Evolutionary conservation across 2,797 vertebrate species (phyloP).

Genomic region (Gorsachius magnificus): DNA sequence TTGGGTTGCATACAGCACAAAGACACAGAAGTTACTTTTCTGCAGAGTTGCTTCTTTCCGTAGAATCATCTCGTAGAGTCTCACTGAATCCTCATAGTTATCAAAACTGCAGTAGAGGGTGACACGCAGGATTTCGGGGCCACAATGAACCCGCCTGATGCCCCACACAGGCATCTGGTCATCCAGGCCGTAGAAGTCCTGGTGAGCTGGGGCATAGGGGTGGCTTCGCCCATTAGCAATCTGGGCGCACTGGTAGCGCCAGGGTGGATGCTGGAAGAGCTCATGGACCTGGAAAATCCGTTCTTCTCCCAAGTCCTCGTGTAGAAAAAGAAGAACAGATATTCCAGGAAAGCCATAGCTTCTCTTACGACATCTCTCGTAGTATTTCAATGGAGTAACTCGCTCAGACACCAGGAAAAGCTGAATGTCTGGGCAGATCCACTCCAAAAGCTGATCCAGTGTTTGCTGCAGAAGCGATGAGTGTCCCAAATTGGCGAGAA

Average conservation of each 20-base stretch:
- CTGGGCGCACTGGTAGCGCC: constrained; percentile 84
- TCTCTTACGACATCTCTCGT: constrained; percentile 47
- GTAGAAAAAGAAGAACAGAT: constrained; percentile 90
- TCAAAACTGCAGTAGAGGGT: constrained; percentile 88
- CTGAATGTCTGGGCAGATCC: constrained; percentile 82
- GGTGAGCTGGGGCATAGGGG: constrained; percentile 73
- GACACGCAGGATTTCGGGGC: constrained; percentile 86
- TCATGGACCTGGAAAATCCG: constrained; percentile 85
- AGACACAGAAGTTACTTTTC: constrained; percentile 83
- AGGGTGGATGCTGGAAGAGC: constrained; percentile 87
- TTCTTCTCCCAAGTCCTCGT: constrained; percentile 85
- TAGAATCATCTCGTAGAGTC: constrained; percentile 90
- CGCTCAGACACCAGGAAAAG: constrained; percentile 92
- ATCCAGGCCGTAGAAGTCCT: constrained; percentile 90
- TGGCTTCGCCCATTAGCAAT: constrained; percentile 29
- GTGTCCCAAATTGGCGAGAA: constrained; percentile 85
- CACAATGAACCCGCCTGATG: constrained; percentile 82
- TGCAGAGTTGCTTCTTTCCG: constrained; percentile 81
- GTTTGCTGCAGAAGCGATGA: constrained; percentile 86
- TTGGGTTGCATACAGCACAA: constrained; percentile 72
- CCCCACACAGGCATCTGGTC: constrained; percentile 92
- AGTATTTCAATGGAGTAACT: constrained; percentile 72
- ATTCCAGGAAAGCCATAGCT: constrained; percentile 83
- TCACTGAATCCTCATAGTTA: constrained; percentile 89
- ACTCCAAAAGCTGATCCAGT: constrained; percentile 83